Evolutionary conservation across 2,113 vertebrate genomes (phyloP), one percentile per base, ranked within the genome.

Genomic region (Nannospalax galili): DNA sequence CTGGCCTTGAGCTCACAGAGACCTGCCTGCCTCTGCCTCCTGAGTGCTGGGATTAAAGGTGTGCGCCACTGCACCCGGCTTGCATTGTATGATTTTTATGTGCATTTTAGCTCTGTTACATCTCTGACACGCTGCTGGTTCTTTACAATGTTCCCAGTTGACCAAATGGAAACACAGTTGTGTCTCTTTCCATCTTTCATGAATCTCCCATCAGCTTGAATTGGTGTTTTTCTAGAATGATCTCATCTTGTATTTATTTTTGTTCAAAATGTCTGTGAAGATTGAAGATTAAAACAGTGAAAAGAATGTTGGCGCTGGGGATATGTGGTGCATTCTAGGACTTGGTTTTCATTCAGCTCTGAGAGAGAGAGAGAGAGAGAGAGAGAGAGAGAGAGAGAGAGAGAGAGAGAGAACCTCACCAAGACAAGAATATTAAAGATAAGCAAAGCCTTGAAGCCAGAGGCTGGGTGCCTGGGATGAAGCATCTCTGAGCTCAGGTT

Each of bases 221-320:
- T 45, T 20, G 7, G 40, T 45, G 80, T 84, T 92, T 89, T 84
- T 80, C 32, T 26, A 45, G 77, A 82, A 73, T 72, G 60, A 67
- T 89, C 20, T 92, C 58, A 67, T 48, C 40, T 35, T 90, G 12
- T 37, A 19, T 74, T 64, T 70, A 8, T 79, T 84, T 78, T 96
- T 82, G 32, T 94, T 80, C 45, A 52, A n/a, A 77, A 20, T 78
- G 62, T 74, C 74, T 80, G 92, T n/a, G 40, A 81, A 35, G 84
- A 70, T 60, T 80, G 62, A 84, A 94, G n/a, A n/a, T n/a, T n/a
- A n/a, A n/a, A n/a, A n/a, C n/a, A n/a, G n/a, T n/a, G n/a, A 65
- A 45, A 40, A 32, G 40, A 45, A 12, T 45, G 80, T 65, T 26
- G 11, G 60, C 17, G 16, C 40, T 42, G 80, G 16, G 60, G 26